phyloP scores from a whole-genome alignment of 2,888 invertebrate species.

The Drosophila macrospina region DNA sequence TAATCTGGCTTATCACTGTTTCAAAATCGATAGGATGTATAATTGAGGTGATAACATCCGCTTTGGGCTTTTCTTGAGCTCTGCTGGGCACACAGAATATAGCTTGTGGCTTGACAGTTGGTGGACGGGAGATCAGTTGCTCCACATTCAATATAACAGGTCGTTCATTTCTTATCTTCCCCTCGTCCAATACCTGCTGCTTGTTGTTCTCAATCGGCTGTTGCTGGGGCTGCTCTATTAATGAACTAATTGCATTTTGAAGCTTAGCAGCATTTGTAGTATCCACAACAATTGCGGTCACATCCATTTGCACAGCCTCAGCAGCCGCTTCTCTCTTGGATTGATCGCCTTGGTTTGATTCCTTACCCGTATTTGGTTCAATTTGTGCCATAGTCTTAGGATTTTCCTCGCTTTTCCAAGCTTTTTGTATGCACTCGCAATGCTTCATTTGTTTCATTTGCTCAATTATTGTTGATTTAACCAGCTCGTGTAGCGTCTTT shows the following conservation, averaged over 20 bases:
- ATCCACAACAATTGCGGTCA: background rate
- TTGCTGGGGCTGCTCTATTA: background rate
- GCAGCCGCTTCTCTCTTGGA: background rate
- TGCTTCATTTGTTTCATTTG: no score
- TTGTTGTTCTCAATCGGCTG: background rate
- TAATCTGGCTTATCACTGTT: slow-evolving; percentile 10
- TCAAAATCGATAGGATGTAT: slow-evolving; percentile 8
- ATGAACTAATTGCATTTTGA: background rate
- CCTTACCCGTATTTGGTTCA: background rate
- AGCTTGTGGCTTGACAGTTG: background rate
- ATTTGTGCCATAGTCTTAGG: background rate
- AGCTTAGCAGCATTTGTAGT: background rate
- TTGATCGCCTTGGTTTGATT: background rate
- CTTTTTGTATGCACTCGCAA: background rate
- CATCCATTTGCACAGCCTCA: background rate
- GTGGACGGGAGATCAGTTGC: background rate
- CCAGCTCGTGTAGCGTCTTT: background rate
- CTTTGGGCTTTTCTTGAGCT: background rate
- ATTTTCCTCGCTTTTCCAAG: no score
- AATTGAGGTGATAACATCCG: no score
- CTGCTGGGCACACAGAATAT: background rate
- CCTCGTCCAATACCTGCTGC: background rate
- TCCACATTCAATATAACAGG: slow-evolving; percentile 1
- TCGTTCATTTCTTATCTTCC: background rate
- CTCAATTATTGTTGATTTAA: no score